Conservation (phyloP, 2,797 vertebrate species). For the Paramormyrops hopkinsi region DNA sequence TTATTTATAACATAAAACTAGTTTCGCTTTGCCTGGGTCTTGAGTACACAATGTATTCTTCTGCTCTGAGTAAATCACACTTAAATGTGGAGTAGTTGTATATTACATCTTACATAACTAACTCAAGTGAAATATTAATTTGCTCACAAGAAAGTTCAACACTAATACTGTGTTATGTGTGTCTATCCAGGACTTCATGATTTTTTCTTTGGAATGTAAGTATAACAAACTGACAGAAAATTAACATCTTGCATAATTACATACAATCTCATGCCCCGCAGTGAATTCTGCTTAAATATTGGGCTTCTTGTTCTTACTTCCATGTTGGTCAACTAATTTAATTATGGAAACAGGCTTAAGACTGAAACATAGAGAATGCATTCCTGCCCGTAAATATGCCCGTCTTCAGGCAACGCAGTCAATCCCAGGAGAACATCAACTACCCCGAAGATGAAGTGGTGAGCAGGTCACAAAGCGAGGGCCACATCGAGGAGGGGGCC, state of each 20-base stretch:
- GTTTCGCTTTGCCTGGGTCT: neutral
- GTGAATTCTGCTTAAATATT: neutral
- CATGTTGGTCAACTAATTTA: neutral
- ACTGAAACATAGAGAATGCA: neutral
- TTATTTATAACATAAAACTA: neutral
- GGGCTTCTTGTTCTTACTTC: neutral
- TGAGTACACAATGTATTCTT: neutral
- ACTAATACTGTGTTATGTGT: slow-evolving; percentile 14
- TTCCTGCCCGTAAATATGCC: neutral
- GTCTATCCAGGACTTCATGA: slow-evolving; percentile 68
- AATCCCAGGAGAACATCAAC: slow-evolving; percentile 66
- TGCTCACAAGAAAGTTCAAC: neutral
- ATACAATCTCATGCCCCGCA: neutral
- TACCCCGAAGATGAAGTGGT: slow-evolving; percentile 65
- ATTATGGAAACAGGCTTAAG: neutral
- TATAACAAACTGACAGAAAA: slow-evolving; percentile 30
- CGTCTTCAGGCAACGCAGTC: slow-evolving; percentile 53
- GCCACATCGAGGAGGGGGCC: slow-evolving; percentile 38
- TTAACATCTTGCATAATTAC: neutral
- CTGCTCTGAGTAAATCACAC: neutral
- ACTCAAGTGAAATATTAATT: neutral
- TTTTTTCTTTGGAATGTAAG: slow-evolving; percentile 77
- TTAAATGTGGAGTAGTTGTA: neutral
- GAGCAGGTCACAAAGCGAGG: slow-evolving; percentile 38
- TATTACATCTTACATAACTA: neutral